These are phyloP conservation scores for Thalassaphorura encarpata DNA, from an alignment of 1,140 invertebrate species.

Conservation along the genomic window DNA sequence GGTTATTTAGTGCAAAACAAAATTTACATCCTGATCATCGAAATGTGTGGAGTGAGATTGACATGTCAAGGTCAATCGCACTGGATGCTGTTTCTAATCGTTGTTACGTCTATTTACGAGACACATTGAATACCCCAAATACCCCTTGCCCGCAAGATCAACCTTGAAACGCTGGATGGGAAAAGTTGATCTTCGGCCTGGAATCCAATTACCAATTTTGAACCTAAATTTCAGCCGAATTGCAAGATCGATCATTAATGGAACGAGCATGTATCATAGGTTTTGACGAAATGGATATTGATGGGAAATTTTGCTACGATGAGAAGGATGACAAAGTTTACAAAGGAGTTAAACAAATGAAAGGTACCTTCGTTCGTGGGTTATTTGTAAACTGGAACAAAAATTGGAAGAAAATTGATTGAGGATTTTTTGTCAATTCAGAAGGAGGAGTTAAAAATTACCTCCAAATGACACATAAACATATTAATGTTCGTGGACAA, in stretches of 20 bases:
- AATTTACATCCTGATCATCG: no score
- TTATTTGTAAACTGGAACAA: slow-evolving; percentile 16
- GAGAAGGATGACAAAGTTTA: slow-evolving; percentile 7
- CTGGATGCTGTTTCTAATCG: neutral
- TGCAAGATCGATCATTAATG: neutral
- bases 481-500: slow-evolving; percentile 10
- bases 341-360: slow-evolving; percentile 11
- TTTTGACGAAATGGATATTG: slow-evolving; percentile 24
- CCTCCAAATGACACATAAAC: slow-evolving; percentile 5
- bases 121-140: neutral
- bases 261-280: slow-evolving; percentile 7
- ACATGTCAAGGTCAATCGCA: neutral
- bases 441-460: slow-evolving; percentile 29
- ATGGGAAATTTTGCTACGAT: slow-evolving; percentile 12
- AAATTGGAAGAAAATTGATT: slow-evolving; percentile 12
- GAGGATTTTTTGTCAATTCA: neutral
- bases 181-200: neutral
- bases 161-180: neutral
- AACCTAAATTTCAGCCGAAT: neutral
- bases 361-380: slow-evolving; percentile 12
- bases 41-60: neutral
- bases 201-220: no score
- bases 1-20: no score
- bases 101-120: neutral
- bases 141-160: neutral